Base-by-base conservation (phyloP, 2,113 vertebrate species). In the Thamnophis sirtalis region DNA sequence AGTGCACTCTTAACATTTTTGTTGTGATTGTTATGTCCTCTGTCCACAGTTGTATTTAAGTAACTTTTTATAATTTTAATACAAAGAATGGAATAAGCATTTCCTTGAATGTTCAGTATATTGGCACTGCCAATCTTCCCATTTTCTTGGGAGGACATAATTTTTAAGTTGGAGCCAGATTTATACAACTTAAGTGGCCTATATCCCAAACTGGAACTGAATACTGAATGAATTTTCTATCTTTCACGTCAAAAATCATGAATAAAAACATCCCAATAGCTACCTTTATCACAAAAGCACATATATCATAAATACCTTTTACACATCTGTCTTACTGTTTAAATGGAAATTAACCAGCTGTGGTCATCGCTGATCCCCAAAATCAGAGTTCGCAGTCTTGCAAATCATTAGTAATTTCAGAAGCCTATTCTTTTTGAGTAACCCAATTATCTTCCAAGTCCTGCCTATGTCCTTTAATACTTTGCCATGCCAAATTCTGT, bases 41-140 rank as follows among this genome's bases (percentile, higher is more conserved):
- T 97, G 96, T 97, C 95, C 97, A 97, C 96, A 97, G 96, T 96
- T 97, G 97, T 98, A 97, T 97, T 97, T 97, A 97, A 97, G 93
- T 97, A 96, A 94, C 95, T 96, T 96, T 80, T 97, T 98, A 98
- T 97, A 95, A 97, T 97, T 98, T 97, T 97, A 97, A 95, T 97
- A 97, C 97, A 96, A 91, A 96, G 93, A 94, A 87, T 95, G 93
- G 94, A 96, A 90, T 94, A 86, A 95, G 87, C 94, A 95, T 95
- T 96, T 96, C 94, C 96, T 97, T 95, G 95, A 97, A 95, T 95
- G 91, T 96, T 93, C 91, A 94, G 88, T 96, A 94, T 96, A 92
- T 95, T 95, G 97, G 95, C 93, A 92, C 92, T 95, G 95, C 92
- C 92, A 95, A 90, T 93, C 86, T 90, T 92, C 89, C 93, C 4